These are phyloP conservation scores for Aphelocoma coerulescens DNA, from an alignment of 2,113 vertebrate species.

Conservation along the genomic window DNA sequence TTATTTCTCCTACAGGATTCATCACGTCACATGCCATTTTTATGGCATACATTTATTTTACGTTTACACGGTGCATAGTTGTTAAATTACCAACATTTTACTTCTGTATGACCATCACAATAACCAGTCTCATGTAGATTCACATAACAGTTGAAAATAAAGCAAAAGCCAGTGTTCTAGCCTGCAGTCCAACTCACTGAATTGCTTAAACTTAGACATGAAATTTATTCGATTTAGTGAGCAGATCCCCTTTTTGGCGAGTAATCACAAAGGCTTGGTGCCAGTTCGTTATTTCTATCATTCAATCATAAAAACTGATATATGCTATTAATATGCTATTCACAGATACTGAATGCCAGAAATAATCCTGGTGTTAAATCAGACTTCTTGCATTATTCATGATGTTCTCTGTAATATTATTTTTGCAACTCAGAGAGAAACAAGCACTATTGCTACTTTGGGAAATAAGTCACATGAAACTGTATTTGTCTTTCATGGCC, in stretches of 20 bases:
- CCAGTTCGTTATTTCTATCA: constrained; percentile 45
- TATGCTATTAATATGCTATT: constrained; percentile 46
- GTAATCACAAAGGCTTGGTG: background rate
- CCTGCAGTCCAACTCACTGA: background rate
- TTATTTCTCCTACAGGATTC: background rate
- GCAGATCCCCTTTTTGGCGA: background rate
- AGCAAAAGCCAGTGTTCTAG: background rate
- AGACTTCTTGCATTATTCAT: constrained; percentile 61
- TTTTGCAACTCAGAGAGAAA: constrained; percentile 19
- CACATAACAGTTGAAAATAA: background rate
- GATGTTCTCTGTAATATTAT: constrained; percentile 14
- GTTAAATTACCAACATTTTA: background rate
- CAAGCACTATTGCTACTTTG: background rate
- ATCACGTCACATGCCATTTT: background rate
- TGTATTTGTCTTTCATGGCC: background rate
- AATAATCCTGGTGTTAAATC: constrained; percentile 62
- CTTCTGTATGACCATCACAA: background rate
- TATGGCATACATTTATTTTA: background rate
- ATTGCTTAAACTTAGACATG: background rate
- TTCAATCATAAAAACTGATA: constrained; percentile 37
- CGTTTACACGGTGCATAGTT: background rate
- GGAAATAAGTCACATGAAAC: background rate
- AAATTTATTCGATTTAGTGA: background rate
- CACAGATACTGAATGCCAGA: constrained; percentile 28
- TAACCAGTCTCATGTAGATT: background rate